Percentiles rank a stretch among this genome's conserved stretches.
These are phyloP conservation scores for Idaea dimidiata DNA, from an alignment of 2,888 invertebrate genomes.

Conservation along the genomic window DNA sequence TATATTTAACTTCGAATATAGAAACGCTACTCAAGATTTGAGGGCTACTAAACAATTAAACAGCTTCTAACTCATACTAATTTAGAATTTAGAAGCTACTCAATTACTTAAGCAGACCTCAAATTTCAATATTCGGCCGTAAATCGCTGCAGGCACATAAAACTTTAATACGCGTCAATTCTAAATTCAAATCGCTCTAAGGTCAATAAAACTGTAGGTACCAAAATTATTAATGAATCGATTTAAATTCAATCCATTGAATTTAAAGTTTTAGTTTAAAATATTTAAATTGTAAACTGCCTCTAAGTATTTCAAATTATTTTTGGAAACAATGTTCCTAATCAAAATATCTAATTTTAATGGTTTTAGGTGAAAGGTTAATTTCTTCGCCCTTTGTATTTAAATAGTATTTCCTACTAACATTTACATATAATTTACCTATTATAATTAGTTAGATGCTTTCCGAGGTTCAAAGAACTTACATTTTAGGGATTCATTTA, in stretches of 20 bases:
- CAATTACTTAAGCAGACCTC: no score
- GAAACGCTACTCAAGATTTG: no score
- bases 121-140: no score
- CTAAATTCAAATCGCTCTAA: background rate
- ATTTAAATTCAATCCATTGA: background rate
- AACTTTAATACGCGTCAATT: background rate
- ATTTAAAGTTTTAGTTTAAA: background rate
- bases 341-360: background rate
- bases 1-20: no score
- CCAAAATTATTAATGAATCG: background rate
- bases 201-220: background rate
- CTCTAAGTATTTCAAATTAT: background rate
- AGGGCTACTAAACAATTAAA: no score
- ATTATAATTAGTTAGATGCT: background rate
- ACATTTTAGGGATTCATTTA: background rate
- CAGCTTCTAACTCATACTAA: no score
- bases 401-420: background rate
- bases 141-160: no score
- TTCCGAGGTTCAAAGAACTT: background rate
- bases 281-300: background rate
- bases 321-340: constrained; percentile 1
- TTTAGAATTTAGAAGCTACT: no score
- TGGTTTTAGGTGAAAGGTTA: background rate
- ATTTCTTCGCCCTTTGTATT: background rate
- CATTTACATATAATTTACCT: background rate